Percentiles rank a stretch among this genome's conserved stretches.
Conservation (phyloP, 2,113 vertebrate species). For the Eolophus roseicapilla region DNA sequence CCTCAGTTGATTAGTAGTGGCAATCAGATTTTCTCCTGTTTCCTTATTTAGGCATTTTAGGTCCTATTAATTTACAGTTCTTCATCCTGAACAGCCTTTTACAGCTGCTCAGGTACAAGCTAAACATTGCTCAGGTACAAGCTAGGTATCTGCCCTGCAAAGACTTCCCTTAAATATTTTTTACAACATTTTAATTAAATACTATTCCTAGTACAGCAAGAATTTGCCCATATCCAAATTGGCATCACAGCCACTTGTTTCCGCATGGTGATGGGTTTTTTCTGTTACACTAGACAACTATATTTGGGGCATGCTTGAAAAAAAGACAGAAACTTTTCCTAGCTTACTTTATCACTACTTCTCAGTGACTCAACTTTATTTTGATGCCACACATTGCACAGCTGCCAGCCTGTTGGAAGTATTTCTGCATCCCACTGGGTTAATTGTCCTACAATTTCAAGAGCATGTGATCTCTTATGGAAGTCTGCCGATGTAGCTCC, state of each 20-base stretch:
- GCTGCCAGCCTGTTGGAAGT: conserved; percentile 18
- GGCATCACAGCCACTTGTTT: not conserved
- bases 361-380: conserved; percentile 48
- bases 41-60: not conserved
- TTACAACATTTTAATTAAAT: not conserved
- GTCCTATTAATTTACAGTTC: conserved; percentile 22
- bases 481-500: not conserved
- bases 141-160: not conserved
- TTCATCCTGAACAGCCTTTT: conserved; percentile 1
- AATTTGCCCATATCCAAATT: not conserved
- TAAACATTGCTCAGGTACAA: not conserved
- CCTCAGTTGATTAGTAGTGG: not conserved
- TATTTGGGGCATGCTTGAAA: not conserved
- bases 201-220: not conserved
- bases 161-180: not conserved
- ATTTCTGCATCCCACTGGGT: conserved; percentile 6
- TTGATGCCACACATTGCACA: not conserved
- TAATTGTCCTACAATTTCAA: conserved; percentile 7
- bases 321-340: conserved; percentile 32
- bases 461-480: not conserved
- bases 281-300: not conserved
- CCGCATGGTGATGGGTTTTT: not conserved
- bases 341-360: not conserved
- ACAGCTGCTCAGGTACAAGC: not conserved
- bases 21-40: not conserved